phyloP scores from a whole-genome alignment of 2,113 vertebrate species.

The Psettodes erumei region DNA sequence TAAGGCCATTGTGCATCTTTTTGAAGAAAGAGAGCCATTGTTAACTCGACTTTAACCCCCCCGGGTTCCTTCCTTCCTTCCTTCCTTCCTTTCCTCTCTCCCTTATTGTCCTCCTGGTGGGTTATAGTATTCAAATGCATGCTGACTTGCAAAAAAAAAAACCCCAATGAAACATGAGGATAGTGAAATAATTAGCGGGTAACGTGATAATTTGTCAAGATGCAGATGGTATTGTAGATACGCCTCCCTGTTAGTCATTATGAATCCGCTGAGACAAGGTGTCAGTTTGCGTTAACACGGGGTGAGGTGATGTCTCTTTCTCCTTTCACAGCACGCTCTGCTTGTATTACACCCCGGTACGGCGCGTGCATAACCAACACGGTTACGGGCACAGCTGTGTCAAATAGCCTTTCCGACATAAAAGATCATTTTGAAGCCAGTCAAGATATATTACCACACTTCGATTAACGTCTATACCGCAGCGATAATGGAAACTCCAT shows the following conservation, averaged over 20 bases:
- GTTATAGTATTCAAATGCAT: background rate
- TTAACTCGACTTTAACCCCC: slow-evolving; percentile 28
- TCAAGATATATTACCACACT: background rate
- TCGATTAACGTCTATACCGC: background rate
- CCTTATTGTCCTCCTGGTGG: slow-evolving; percentile 20
- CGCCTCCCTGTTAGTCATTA: background rate
- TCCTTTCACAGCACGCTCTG: slow-evolving; percentile 2
- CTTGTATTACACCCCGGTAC: slow-evolving; percentile 34
- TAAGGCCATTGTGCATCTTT: slow-evolving; percentile 59
- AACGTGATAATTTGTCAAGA: slow-evolving; percentile 30
- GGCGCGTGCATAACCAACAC: slow-evolving; percentile 30
- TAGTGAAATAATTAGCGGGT: background rate
- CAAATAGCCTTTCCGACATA: slow-evolving; percentile 20
- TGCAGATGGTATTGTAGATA: slow-evolving; percentile 21
- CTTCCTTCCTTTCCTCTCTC: slow-evolving; percentile 14
- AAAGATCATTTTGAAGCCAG: background rate
- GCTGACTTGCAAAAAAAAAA: background rate
- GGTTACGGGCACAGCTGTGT: background rate
- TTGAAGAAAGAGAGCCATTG: slow-evolving; percentile 61
- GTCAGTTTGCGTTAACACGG: slow-evolving; percentile 32
- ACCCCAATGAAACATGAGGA: background rate
- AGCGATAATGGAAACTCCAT: background rate
- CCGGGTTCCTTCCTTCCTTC: background rate
- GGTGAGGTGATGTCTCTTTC: slow-evolving; percentile 31
- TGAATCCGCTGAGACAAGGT: slow-evolving; percentile 36